These are phyloP conservation scores for Camponotus pennsylvanicus DNA, from an alignment of 1,140 invertebrate genomes.

Conservation along the genomic window DNA sequence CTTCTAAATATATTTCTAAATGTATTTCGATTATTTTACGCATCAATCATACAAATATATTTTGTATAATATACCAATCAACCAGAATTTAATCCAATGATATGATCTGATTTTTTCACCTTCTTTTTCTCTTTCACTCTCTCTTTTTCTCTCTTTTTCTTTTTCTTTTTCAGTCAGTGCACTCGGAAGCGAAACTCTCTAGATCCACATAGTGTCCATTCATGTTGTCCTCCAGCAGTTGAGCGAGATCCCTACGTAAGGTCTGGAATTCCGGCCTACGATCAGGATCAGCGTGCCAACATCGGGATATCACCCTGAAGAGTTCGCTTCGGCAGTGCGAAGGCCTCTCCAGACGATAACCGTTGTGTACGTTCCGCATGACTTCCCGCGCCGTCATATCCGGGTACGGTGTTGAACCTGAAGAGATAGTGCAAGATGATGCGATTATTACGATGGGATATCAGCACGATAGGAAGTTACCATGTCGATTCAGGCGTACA, in stretches of 20 bases:
- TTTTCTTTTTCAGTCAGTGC: slow-evolving; percentile 85
- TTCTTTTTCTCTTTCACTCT: not conserved
- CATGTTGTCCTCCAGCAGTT: slow-evolving; percentile 90
- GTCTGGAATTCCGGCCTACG: slow-evolving; percentile 91
- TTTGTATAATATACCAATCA: not conserved
- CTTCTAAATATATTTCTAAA: not conserved
- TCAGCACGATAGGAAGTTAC: slow-evolving; percentile 25
- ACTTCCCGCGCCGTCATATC: slow-evolving; percentile 93
- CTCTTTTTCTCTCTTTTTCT: not conserved
- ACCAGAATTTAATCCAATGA: not conserved
- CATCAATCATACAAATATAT: not conserved
- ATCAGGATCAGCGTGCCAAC: slow-evolving; percentile 92
- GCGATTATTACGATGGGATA: not conserved
- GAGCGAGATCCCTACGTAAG: slow-evolving; percentile 90
- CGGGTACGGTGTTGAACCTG: slow-evolving; percentile 94
- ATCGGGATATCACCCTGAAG: slow-evolving; percentile 91
- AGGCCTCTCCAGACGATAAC: slow-evolving; percentile 91
- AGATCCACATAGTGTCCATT: slow-evolving; percentile 92
- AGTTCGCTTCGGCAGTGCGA: slow-evolving; percentile 92
- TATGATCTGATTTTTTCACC: not conserved
- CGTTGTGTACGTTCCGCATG: slow-evolving; percentile 91
- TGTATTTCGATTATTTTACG: not conserved
- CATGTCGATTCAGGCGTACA: not conserved
- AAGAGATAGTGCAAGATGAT: slow-evolving; percentile 19
- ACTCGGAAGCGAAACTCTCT: slow-evolving; percentile 92